Evolutionary conservation across 2,888 invertebrate species (phyloP), one percentile per base, ranked within the genome.

Genomic region (Nasonovia ribisnigri): DNA sequence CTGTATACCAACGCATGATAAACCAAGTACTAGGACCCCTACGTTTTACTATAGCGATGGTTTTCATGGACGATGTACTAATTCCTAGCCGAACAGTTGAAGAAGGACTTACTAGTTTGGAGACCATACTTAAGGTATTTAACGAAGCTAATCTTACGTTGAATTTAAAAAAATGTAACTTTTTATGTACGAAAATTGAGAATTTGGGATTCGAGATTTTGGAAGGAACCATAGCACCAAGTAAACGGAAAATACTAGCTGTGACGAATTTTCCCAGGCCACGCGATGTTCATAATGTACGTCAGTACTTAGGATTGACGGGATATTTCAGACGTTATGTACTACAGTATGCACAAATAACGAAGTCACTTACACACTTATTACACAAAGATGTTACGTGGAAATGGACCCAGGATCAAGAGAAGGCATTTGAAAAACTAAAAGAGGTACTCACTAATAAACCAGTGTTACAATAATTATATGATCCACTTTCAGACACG

Each of bases 401-500:
- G 54, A 24, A 54, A 24, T 54, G 54, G 54, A 54, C 54, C 0
- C n/a, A 67, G n/a, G 67, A 67, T 3, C 67, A 67, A n/a, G 67
- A 67, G 10, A 10, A n/a, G 3, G 67, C 67, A n/a, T 67, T 67
- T 67, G n/a, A 67, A 67, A 67, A 10, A 67, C n/a, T 67, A n/a
- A 67, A 67, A n/a, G n/a, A 67, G 29, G n/a, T n/a, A 67, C 67
- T 67, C 29, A 67, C 67, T 67, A 67, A 67, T n/a, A 67, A 67
- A 67, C n/a, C n/a, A 67, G 13, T 67, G 10, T 67, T 67, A 13
- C 29, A 67, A 67, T 67, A 67, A 67, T 67, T 67, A n/a, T 67
- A 67, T 67, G 67, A 67, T n/a, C 67, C 93, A 24, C 13, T 54
- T 36, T 11, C 42, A 1, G 90, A 91, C 4, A 94, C 92, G 10